phyloP scores from a whole-genome alignment of 2,113 vertebrate genomes.

The Gracilinanus agilis region DNA sequence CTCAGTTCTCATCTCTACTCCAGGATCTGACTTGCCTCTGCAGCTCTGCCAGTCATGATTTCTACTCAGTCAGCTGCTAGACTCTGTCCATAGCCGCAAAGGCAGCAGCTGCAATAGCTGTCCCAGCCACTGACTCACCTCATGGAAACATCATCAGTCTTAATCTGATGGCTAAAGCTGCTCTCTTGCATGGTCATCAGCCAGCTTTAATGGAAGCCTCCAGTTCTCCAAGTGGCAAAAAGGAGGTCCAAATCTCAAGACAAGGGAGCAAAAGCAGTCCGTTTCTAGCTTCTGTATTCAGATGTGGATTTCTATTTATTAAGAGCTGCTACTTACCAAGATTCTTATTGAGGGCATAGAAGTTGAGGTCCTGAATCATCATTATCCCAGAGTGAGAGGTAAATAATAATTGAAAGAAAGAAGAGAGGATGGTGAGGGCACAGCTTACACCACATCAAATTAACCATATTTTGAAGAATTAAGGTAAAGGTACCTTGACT shows the following conservation, averaged over 20 bases:
- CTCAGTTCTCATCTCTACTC: neutral
- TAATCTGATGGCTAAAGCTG: neutral
- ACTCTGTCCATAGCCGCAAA: neutral
- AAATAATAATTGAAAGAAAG: neutral
- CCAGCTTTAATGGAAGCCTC: neutral
- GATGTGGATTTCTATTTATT: neutral
- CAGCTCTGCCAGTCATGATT: neutral
- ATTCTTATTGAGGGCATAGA: neutral
- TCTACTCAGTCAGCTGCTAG: neutral
- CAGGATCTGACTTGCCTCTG: neutral
- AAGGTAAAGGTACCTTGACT: neutral
- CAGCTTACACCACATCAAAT: neutral
- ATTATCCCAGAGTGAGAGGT: neutral
- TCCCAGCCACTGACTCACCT: neutral
- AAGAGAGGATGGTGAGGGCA: neutral
- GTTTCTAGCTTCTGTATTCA: neutral
- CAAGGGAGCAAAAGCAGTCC: neutral
- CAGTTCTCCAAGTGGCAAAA: neutral
- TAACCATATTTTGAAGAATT: neutral
- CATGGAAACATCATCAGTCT: neutral
- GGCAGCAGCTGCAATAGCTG: neutral
- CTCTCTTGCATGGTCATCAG: neutral
- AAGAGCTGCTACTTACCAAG: neutral
- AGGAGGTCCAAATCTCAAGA: neutral
- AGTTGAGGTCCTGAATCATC: neutral